These are phyloP conservation scores for Pristionchus maxplancki DNA, from an alignment of 2,888 invertebrate species.

Conservation along the genomic window DNA sequence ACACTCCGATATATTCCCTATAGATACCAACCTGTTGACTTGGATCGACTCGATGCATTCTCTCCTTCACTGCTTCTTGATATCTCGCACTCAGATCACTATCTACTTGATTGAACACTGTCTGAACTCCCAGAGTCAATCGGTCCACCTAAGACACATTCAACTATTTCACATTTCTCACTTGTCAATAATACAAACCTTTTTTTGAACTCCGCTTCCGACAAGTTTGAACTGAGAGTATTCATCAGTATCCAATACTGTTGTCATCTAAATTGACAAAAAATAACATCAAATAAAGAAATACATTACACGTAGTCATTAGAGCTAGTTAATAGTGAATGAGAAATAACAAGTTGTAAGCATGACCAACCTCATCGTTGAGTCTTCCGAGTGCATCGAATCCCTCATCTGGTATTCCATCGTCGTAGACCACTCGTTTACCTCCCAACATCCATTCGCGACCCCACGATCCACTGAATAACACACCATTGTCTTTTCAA, in stretches of 20 bases:
- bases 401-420: conserved; percentile 72
- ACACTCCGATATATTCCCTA: background rate
- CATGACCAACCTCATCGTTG: conserved; percentile 64
- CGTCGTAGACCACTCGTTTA: conserved; percentile 73
- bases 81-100: conserved; percentile 67
- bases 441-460: conserved; percentile 76
- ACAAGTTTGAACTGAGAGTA: conserved; percentile 75
- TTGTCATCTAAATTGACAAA: conserved; percentile 60
- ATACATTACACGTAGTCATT: background rate
- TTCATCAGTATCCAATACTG: conserved; percentile 65
- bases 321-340: too few species aligned
- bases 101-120: conserved; percentile 71
- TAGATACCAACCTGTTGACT: conserved; percentile 64
- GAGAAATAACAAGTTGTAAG: too few species aligned
- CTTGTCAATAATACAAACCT: conserved; percentile 55
- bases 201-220: conserved; percentile 77
- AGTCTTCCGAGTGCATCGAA: conserved; percentile 70
- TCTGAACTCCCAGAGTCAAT: conserved; percentile 77
- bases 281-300: background rate
- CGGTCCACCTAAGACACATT: conserved; percentile 67
- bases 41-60: conserved; percentile 74
- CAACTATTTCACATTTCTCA: background rate
- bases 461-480: conserved; percentile 76
- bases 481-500: background rate
- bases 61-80: conserved; percentile 73